A percentile compares a stretch with the other conserved stretches of the same genome.
These are phyloP conservation scores for Pherbina coryleti DNA, from an alignment of 2,888 invertebrate species.

Conservation along the genomic window DNA sequence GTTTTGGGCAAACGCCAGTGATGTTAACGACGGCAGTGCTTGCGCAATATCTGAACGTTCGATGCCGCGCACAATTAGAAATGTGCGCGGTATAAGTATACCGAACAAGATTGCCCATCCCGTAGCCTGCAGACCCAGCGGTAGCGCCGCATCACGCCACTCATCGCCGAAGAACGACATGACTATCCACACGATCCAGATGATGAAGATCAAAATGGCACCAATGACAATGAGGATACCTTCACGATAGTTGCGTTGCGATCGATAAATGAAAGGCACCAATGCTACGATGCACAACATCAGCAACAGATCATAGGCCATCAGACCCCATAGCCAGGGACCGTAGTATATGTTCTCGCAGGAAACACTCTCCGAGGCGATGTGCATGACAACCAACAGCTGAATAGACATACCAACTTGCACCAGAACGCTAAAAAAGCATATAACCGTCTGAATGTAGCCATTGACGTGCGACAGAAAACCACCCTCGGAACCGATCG, in stretches of 20 bases:
- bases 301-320: slow-evolving; percentile 76
- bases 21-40: slow-evolving; percentile 71
- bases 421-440: slow-evolving; percentile 75
- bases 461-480: slow-evolving; percentile 80
- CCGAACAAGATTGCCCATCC: slow-evolving; percentile 75
- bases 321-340: slow-evolving; percentile 70
- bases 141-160: slow-evolving; percentile 74
- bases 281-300: slow-evolving; percentile 73
- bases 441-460: slow-evolving; percentile 76
- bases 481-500: slow-evolving; percentile 76
- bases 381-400: slow-evolving; percentile 68
- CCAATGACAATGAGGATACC: slow-evolving; percentile 74
- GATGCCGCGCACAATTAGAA: slow-evolving; percentile 76
- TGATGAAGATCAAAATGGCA: slow-evolving; percentile 71
- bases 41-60: slow-evolving; percentile 74
- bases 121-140: slow-evolving; percentile 75
- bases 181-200: slow-evolving; percentile 76
- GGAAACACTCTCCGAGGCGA: slow-evolving; percentile 70
- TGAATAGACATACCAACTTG: slow-evolving; percentile 73
- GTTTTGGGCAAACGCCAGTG: slow-evolving; percentile 69
- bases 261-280: slow-evolving; percentile 75
- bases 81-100: slow-evolving; percentile 78
- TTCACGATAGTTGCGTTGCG: slow-evolving; percentile 78
- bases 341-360: slow-evolving; percentile 71
- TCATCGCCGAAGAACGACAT: slow-evolving; percentile 72